Conservation (phyloP, 2,888 invertebrate species). For the Drosophila testacea region DNA sequence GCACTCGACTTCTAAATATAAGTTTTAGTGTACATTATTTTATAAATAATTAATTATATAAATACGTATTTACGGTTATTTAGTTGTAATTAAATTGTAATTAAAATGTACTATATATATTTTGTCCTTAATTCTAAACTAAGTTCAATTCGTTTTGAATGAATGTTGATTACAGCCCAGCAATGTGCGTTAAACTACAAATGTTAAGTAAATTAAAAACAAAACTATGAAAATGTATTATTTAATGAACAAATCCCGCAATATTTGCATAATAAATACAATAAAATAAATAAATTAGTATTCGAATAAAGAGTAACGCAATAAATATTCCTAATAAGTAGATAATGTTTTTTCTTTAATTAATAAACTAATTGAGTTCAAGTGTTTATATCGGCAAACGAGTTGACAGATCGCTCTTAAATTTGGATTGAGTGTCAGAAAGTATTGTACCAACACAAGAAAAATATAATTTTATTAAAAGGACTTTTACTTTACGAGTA, state of each 20-base stretch:
- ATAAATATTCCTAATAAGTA: slow-evolving; percentile 32
- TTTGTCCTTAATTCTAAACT: slow-evolving; percentile 46
- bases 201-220: slow-evolving; percentile 47
- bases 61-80: slow-evolving; percentile 65
- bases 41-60: slow-evolving; percentile 26
- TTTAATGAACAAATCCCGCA: slow-evolving; percentile 59
- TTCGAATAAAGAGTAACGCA: slow-evolving; percentile 61
- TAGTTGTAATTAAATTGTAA: slow-evolving; percentile 72
- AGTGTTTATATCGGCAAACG: not conserved
- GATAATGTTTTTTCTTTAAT: not conserved
- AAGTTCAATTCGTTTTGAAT: slow-evolving; percentile 54
- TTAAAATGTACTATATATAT: slow-evolving; percentile 63
- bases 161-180: slow-evolving; percentile 52
- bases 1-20: slow-evolving; percentile 61
- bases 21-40: slow-evolving; percentile 63
- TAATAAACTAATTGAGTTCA: not conserved
- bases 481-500: too few species aligned
- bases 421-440: too few species aligned
- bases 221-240: slow-evolving; percentile 38
- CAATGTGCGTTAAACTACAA: slow-evolving; percentile 51
- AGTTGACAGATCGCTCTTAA: too few species aligned
- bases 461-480: too few species aligned
- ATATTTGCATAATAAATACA: slow-evolving; percentile 72
- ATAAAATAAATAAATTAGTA: slow-evolving; percentile 54
- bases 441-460: too few species aligned